Percentiles rank a stretch among this genome's conserved stretches.
These are phyloP conservation scores for Zeugodacus cucurbitae DNA, from an alignment of 1,140 invertebrate species.

Conservation along the genomic window DNA sequence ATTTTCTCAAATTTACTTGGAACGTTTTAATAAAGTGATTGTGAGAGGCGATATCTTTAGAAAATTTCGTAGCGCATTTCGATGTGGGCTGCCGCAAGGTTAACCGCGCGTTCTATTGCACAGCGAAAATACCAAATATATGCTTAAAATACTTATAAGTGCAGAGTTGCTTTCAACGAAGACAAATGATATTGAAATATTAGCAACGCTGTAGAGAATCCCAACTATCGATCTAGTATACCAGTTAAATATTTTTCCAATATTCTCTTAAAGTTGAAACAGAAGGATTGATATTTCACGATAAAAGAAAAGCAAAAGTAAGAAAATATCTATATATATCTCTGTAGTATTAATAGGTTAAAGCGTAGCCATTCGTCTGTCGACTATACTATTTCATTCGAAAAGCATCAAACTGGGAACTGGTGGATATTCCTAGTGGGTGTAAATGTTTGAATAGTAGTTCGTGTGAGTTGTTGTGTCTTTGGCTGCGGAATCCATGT, in stretches of 20 bases:
- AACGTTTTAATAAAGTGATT: neutral
- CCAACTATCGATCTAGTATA: too few species aligned
- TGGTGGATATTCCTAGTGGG: neutral
- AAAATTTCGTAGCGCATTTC: neutral
- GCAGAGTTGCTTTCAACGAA: neutral
- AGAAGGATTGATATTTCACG: too few species aligned
- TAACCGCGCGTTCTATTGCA: slow-evolving; percentile 3
- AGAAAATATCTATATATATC: too few species aligned
- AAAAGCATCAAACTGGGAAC: neutral
- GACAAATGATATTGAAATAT: neutral
- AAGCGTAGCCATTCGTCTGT: too few species aligned
- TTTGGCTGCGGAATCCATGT: neutral
- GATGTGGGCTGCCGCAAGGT: neutral
- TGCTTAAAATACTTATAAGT: neutral
- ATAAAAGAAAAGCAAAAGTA: too few species aligned
- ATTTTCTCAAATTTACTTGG: neutral
- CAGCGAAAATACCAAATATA: neutral
- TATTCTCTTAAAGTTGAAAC: too few species aligned
- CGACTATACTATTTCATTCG: too few species aligned
- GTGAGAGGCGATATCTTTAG: neutral
- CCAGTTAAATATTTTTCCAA: too few species aligned
- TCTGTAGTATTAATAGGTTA: too few species aligned
- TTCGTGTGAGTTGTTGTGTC: neutral
- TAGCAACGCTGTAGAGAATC: neutral
- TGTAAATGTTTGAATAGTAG: neutral